Base-by-base conservation (phyloP, 2,797 vertebrate genomes). In the Argyrosomus regius region DNA sequence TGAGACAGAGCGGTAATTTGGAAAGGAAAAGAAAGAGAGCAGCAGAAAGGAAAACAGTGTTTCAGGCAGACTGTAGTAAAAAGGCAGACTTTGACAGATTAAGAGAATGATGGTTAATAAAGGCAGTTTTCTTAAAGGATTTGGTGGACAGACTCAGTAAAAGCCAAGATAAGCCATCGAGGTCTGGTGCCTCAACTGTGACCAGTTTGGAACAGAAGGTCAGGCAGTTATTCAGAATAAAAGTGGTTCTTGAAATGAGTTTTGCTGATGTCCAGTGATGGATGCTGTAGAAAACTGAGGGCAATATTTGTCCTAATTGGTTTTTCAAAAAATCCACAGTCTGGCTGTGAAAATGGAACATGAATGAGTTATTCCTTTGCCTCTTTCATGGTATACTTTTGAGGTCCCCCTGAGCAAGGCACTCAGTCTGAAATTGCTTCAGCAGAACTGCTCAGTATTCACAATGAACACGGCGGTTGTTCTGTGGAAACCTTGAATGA, bases 181-280 rank as follows among this genome's bases (percentile, higher is more conserved):
- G 57, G 43, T 31, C 18, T 11, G 12, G 4, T 17, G 53, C 31
- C 43, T 20, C 45, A 13, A 9, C 7, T 31, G 43, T 9, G 56
- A 49, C 60, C 60, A 48, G 63, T 60, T 48, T 49, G 31, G 72
- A 75, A 43, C 65, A 59, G 45, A 64, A 54, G 79, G 82, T 82
- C 62, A 53, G 52, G 43, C 67, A 20, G 50, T 3, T 35, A 60
- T 53, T 77, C 77, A 49, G 26, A 68, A 17, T 71, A 48, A n/a
- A 77, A 70, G 60, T n/a, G 41, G 20, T 58, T 74, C 41, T 54
- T 28, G 14, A 64, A 82, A 80, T 65, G 54, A 59, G 62, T 72
- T 82, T 65, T 77, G 53, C n/a, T 13, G 58, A 60, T 14, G 16
- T 56, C 46, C 50, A 5, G 26, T 84, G 86, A 75, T 57, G 52